Evolutionary conservation across 2,113 vertebrate genomes (phyloP).

Genomic region (Speoplatyrhinus poulsoni): DNA sequence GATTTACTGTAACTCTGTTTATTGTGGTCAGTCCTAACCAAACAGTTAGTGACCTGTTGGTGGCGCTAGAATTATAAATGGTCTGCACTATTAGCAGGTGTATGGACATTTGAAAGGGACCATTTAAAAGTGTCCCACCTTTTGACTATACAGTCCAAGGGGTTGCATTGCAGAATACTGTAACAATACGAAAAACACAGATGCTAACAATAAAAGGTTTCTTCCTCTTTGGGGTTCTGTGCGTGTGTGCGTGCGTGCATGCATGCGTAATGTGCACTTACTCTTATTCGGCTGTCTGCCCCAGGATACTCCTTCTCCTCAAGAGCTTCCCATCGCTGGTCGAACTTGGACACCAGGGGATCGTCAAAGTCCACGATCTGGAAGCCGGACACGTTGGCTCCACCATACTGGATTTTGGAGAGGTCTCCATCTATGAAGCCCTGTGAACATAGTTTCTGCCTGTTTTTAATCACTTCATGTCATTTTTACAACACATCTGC

Average conservation of each 20-base stretch:
- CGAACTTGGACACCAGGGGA: conserved; percentile 94
- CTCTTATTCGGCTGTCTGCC: conserved; percentile 93
- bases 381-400: conserved; percentile 97
- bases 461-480: too few relatives aligned
- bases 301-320: conserved; percentile 98
- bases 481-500: too few relatives aligned
- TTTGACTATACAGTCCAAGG: too few relatives aligned
- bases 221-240: not conserved
- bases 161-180: too few relatives aligned
- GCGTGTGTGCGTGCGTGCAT: not conserved
- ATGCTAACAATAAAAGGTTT: not conserved
- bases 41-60: too few relatives aligned
- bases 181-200: not conserved
- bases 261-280: conserved; percentile 53
- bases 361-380: conserved; percentile 99
- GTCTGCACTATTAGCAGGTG: too few relatives aligned
- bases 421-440: conserved; percentile 97
- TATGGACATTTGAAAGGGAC: too few relatives aligned
- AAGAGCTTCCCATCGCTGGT: conserved; percentile 94
- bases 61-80: too few relatives aligned
- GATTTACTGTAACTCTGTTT: too few relatives aligned
- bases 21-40: too few relatives aligned
- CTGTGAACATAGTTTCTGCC: conserved; percentile 62
- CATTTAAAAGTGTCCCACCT: too few relatives aligned
- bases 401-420: conserved; percentile 98